Evolutionary conservation across 2,113 vertebrate species (phyloP).

Genomic region (Neomonachus schauinslandi): DNA sequence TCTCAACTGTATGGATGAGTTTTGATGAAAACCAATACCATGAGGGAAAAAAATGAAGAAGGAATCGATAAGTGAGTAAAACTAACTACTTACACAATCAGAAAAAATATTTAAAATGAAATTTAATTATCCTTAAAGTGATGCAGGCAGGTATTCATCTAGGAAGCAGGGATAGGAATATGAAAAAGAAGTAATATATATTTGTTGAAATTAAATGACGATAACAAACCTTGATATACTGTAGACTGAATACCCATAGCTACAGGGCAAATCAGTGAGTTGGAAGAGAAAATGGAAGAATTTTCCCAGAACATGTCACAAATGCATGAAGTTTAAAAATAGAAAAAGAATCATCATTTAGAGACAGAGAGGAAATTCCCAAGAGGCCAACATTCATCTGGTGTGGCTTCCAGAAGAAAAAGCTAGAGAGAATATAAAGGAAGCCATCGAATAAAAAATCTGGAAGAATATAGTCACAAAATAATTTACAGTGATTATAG

Average conservation of each 20-base stretch:
- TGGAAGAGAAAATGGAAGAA: not conserved
- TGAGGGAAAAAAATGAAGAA: not conserved
- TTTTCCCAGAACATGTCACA: not conserved
- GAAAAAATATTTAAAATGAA: conserved; percentile 24
- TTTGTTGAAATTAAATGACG: conserved; percentile 20
- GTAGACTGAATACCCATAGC: not conserved
- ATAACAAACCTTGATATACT: not conserved
- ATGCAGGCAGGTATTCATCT: not conserved
- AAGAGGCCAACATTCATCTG: not conserved
- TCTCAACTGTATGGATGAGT: not conserved
- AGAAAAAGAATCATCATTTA: not conserved
- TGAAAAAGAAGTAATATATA: not conserved
- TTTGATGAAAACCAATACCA: not conserved
- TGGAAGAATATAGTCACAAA: not conserved
- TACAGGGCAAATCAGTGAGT: not conserved
- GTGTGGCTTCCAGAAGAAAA: not conserved
- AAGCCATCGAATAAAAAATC: not conserved
- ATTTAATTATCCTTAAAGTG: not conserved
- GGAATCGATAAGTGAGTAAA: not conserved
- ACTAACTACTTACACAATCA: not conserved
- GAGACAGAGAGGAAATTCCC: not conserved
- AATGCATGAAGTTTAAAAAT: not conserved
- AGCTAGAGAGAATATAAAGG: not conserved
- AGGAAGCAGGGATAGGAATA: not conserved
- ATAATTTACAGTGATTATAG: not conserved